phyloP scores from a whole-genome alignment of 2,113 vertebrate genomes.

The Phalacrocorax pelagicus region DNA sequence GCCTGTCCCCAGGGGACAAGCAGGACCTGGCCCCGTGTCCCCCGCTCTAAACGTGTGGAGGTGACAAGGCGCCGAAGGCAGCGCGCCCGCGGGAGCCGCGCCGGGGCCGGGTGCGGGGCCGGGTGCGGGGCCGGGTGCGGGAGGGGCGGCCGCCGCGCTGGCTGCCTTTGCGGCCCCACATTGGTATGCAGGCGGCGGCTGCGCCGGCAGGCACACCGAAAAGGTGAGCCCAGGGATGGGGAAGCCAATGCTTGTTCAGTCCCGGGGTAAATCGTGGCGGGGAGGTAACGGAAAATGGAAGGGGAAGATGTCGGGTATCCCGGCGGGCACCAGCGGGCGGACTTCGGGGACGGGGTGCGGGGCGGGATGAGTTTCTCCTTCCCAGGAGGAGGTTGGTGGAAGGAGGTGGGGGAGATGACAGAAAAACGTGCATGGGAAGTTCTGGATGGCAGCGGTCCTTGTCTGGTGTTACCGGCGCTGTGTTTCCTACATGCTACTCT shows the following conservation, averaged over 20 bases:
- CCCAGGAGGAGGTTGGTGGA: neutral
- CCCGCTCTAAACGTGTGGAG: neutral
- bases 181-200: constrained; percentile 60
- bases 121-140: neutral
- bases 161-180: constrained; percentile 29
- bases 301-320: neutral
- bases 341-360: neutral
- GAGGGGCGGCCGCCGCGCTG: neutral
- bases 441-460: neutral
- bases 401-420: neutral
- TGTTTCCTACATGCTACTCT: neutral
- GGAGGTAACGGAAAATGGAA: neutral
- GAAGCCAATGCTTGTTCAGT: neutral
- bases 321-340: neutral
- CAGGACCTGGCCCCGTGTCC: neutral
- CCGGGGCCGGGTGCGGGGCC: neutral
- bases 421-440: neutral
- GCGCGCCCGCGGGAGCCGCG: neutral
- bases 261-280: neutral
- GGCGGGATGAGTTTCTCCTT: neutral
- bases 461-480: neutral
- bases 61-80: neutral
- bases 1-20: neutral
- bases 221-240: constrained; percentile 40
- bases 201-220: constrained; percentile 44